Evolutionary conservation across 2,888 invertebrate genomes (phyloP).

Genomic region (Oxyscelio sp.): DNA sequence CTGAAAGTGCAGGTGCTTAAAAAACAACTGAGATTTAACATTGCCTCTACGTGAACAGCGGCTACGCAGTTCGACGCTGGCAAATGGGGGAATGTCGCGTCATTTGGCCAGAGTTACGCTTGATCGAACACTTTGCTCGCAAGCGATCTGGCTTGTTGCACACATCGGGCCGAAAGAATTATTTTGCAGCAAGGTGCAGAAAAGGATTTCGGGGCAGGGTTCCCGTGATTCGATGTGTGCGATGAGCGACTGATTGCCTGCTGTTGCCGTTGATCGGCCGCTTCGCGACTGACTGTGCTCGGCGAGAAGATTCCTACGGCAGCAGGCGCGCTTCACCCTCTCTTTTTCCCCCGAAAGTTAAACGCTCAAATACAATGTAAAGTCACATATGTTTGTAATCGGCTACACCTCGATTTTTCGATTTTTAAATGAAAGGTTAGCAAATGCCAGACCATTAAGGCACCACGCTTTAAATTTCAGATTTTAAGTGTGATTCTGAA

Average conservation of each 20-base stretch:
- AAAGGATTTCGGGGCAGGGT: conserved; percentile 59
- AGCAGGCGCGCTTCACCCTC: conserved; percentile 35
- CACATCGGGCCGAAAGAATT: conserved; percentile 39
- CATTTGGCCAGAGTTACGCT: conserved; percentile 59
- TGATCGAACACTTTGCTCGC: conserved; percentile 63
- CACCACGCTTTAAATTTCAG: too few relatives aligned
- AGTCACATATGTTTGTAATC: too few relatives aligned
- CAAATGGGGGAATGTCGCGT: conserved; percentile 28
- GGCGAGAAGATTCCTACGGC: conserved; percentile 12
- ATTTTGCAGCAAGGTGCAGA: conserved; percentile 64
- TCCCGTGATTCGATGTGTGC: conserved; percentile 60
- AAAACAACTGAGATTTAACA: conserved; percentile 45
- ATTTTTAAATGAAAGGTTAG: too few relatives aligned
- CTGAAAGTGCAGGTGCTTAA: conserved; percentile 55
- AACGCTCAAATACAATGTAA: not conserved
- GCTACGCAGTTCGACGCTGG: conserved; percentile 11
- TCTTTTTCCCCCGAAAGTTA: not conserved
- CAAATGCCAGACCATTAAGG: too few relatives aligned
- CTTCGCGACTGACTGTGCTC: conserved; percentile 68
- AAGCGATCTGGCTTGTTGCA: conserved; percentile 42
- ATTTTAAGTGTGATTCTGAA: too few relatives aligned
- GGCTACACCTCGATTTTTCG: too few relatives aligned
- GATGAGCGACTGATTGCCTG: conserved; percentile 67
- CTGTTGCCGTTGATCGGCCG: conserved; percentile 43
- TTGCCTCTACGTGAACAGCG: conserved; percentile 36